Base-by-base conservation (phyloP, 2,797 vertebrate species). In the Coendou prehensilis region DNA sequence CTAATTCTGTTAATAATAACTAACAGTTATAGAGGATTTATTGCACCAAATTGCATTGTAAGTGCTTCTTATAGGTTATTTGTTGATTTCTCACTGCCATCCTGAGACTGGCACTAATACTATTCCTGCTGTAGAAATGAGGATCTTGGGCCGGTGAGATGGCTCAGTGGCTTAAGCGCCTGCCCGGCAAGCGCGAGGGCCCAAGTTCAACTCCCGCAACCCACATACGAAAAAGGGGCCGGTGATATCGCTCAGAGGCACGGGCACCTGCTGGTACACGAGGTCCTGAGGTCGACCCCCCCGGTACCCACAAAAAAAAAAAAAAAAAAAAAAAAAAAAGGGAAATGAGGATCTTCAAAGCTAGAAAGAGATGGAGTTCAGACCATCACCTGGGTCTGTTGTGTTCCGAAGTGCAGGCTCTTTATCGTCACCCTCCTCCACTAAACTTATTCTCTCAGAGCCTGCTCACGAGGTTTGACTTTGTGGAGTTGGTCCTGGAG, bases 1-100 rank as follows among this genome's bases (percentile, higher is more conserved):
- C 79, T 91, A 52, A 67, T 78, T 37, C 84, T 80, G 17, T 37
- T 79, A 85, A 64, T 45, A 97, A 85, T 82, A 45, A 71, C 54
- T 85, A 81, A 94, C 57, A 73, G 45, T 64, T 88, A 30, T 4
- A 73, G 52, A 87, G 23, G 54, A 47, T 89, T 95, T 87, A 22
- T 80, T 95, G 6, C 56, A 89, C 69, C 41, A 4, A 18, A 69
- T 92, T 94, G 33, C 50, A 37, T 80, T 80, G 50, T 52, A 75
- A 83, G 30, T 84, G 56, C 83, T 59, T 82, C 28, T 22, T 30
- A 88, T 52, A 33, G 28, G n/a, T 87, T 71, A 82, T 80, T 81
- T 89, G 89, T 90, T 94, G 79, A 64, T 37, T 76, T 41, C 54
- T 92, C 71, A 64, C 71, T 33, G 52, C 47, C 23, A 37, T 83